Evolutionary conservation across 2,797 vertebrate species (phyloP).

Genomic region (Tolypeutes matacus): DNA sequence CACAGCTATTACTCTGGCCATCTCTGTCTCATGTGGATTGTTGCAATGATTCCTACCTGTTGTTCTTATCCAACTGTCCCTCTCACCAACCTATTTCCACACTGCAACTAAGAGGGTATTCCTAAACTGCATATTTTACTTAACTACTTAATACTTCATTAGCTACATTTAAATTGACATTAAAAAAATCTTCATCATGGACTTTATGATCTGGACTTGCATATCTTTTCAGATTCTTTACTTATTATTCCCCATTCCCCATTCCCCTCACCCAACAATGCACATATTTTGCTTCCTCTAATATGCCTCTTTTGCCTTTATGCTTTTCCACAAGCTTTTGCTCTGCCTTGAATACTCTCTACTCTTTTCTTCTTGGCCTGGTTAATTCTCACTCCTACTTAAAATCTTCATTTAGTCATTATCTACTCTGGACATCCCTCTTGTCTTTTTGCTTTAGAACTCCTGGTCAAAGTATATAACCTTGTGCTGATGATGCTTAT

Average conservation of each 20-base stretch:
- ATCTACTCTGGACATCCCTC: neutral
- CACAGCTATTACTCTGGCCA: neutral
- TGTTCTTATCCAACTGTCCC: neutral
- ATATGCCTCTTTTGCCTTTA: neutral
- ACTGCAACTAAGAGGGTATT: neutral
- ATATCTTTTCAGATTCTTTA: neutral
- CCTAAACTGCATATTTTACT: neutral
- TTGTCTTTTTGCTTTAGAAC: slow-evolving; percentile 1
- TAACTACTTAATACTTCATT: neutral
- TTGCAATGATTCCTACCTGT: neutral
- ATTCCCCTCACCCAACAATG: neutral
- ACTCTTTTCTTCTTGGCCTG: neutral
- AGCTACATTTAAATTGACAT: neutral
- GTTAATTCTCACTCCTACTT: slow-evolving; percentile 10
- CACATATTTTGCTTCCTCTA: neutral
- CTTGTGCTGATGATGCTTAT: neutral
- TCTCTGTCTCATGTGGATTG: neutral
- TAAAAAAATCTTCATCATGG: neutral
- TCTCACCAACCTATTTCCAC: neutral
- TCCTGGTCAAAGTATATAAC: neutral
- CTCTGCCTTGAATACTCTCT: neutral
- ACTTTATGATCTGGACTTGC: neutral
- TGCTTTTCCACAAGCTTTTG: neutral
- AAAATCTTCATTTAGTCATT: slow-evolving; percentile 4
- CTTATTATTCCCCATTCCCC: neutral